These are phyloP conservation scores for Miniopterus natalensis DNA, from an alignment of 2,113 vertebrate species.

Conservation along the genomic window DNA sequence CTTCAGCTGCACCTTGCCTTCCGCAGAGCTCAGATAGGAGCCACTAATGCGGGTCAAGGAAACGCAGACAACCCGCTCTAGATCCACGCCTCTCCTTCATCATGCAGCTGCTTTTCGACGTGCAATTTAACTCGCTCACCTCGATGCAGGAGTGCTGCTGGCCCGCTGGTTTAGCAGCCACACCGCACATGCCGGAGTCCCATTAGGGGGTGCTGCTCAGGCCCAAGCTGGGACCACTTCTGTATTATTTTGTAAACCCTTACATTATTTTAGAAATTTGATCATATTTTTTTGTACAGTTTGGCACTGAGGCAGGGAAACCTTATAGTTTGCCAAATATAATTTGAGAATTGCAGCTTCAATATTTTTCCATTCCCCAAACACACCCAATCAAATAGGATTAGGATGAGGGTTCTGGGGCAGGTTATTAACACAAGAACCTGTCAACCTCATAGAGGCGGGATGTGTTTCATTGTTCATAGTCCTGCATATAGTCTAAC, in stretches of 20 bases:
- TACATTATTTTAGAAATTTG: constrained; percentile 63
- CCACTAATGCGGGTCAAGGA: neutral
- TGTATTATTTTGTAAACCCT: neutral
- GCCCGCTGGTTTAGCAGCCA: neutral
- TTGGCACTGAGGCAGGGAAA: constrained; percentile 2
- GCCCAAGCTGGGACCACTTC: neutral
- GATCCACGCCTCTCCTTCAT: neutral
- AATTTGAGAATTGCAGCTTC: constrained; percentile 42
- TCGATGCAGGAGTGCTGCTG: neutral
- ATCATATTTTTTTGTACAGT: constrained; percentile 30
- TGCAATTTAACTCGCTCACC: neutral
- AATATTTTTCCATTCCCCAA: constrained; percentile 50
- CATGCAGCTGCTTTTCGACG: neutral
- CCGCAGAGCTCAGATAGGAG: neutral
- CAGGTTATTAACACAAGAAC: constrained; percentile 18
- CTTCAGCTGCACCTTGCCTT: neutral
- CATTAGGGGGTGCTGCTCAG: neutral
- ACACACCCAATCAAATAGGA: constrained; percentile 14
- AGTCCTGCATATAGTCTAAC: neutral
- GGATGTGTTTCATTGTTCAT: neutral
- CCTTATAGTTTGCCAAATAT: constrained; percentile 45
- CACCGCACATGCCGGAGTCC: neutral
- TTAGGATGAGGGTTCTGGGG: constrained; percentile 18
- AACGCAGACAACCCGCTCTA: neutral
- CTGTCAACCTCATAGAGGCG: neutral